These are phyloP conservation scores for Scolopax mira DNA, from an alignment of 2,113 vertebrate genomes.

Conservation along the genomic window DNA sequence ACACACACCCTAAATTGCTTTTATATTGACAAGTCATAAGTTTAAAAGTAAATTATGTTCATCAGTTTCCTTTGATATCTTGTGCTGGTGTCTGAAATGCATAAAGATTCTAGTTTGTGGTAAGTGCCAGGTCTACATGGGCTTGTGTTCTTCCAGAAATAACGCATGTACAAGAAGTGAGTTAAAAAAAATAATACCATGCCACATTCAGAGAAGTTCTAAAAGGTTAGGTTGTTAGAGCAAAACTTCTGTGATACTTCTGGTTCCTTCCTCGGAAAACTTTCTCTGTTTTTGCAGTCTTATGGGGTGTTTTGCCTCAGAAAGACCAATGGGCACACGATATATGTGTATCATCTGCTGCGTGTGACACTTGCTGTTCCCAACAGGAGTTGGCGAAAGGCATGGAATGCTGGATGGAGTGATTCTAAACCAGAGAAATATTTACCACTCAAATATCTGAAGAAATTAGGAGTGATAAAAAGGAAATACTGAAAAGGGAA, in stretches of 20 bases:
- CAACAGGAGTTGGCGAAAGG: neutral
- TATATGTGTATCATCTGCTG: neutral
- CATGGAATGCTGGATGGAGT: neutral
- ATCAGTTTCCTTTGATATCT: neutral
- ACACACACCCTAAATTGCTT: neutral
- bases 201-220: neutral
- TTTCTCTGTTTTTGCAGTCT: neutral
- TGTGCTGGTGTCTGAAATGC: neutral
- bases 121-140: neutral
- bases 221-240: neutral
- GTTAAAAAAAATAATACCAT: neutral
- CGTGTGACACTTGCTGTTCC: neutral
- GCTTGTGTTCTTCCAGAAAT: neutral
- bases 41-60: neutral
- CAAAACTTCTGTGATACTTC: neutral
- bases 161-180: neutral
- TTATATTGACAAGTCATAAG: neutral
- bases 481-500: neutral
- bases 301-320: neutral
- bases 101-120: neutral
- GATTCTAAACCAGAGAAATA: neutral
- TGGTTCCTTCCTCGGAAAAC: neutral
- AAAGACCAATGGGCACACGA: neutral
- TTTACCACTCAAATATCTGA: neutral
- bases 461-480: neutral